Base-by-base conservation (phyloP, 2,113 vertebrate species). In the Rissa tridactyla region DNA sequence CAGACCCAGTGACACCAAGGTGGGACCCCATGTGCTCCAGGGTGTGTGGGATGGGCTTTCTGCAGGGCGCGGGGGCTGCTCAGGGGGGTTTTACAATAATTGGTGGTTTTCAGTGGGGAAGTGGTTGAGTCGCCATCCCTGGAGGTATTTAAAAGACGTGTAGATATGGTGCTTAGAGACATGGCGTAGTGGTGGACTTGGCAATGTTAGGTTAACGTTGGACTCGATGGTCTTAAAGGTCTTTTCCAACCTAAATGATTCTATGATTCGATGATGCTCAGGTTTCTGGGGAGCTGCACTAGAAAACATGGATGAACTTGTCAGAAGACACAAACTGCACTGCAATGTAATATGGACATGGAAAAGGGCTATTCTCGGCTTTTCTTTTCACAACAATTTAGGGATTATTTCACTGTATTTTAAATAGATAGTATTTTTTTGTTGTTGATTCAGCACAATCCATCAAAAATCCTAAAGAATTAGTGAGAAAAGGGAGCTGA, bases 21-120 rank as follows among this genome's bases (percentile, higher is more conserved):
- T 0, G 5, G 68, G 54, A 44, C n/a, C 75, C 64, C 1, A 0
- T 1, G 0, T 11, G 60, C 40, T 13, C 15, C 78, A 27, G 58
- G 62, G 13, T 6, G 25, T 40, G 71, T 1, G 36, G 47, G 36
- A 4, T 8, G 8, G 29, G 69, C 11, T 72, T 15, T 47, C 52
- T 60, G 58, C 72, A 89, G 36, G 55, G 47, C 42, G 11, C 6
- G 9, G 70, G 52, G 21, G 26, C 78, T 92, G 52, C 73, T 29
- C 0, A 0, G 22, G 4, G 13, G 23, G 38, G 20, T 9, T 44
- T 29, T 57, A 78, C 40, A 25, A 5, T 21, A 26, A 21, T 2
- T 38, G 36, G 15, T 54, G 34, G 6, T 7, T 78, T 92, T 65
- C 51, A 44, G 10, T 26, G 34, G 62, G 38, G 13, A 42, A 65